Evolutionary conservation across 2,888 invertebrate genomes (phyloP), one percentile per base, ranked within the genome.

Genomic region (Diloba caeruleocephala): DNA sequence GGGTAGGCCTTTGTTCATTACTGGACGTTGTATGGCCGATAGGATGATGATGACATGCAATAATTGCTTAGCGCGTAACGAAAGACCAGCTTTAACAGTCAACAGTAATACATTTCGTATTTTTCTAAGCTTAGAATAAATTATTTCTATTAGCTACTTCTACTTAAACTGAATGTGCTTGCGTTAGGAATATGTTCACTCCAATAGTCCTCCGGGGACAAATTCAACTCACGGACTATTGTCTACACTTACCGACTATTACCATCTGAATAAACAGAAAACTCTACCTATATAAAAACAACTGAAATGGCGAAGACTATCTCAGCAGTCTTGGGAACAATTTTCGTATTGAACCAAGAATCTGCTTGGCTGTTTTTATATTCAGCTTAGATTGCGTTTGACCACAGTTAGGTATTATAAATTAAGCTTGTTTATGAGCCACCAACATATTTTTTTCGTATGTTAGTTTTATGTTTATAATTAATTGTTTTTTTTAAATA

Each of bases 71-170:
- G n/a, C n/a, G n/a, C 21, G 21, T 21, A 21, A 1, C 21, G 1
- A 5, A 21, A 5, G 21, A 21, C 21, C 21, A 21, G 7, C 1
- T 21, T 21, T 21, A 7, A 5, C 19, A 5, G n/a, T n/a, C n/a
- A n/a, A n/a, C n/a, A 19, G 19, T 21, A 3, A 5, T 4, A 4
- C 7, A 21, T 21, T 19, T 3, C 5, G 5, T 21, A 1, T 4
- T 21, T 4, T 5, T 1, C 21, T 21, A 21, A 21, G 21, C 21
- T 7, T 7, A 5, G 21, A 7, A 7, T 21, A 7, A 7, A 21
- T 21, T 21, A 21, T 21, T 67, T 66, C 54, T 55, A 55, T 68
- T 55, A 63, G 31, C 52, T 34, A 41, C 14, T 51, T 46, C 26
- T 38, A 32, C 43, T 41, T 45, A 53, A 60, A 53, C 48, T 50